Base-by-base conservation (phyloP, 2,888 invertebrate genomes). In the Microchrysa polita region DNA sequence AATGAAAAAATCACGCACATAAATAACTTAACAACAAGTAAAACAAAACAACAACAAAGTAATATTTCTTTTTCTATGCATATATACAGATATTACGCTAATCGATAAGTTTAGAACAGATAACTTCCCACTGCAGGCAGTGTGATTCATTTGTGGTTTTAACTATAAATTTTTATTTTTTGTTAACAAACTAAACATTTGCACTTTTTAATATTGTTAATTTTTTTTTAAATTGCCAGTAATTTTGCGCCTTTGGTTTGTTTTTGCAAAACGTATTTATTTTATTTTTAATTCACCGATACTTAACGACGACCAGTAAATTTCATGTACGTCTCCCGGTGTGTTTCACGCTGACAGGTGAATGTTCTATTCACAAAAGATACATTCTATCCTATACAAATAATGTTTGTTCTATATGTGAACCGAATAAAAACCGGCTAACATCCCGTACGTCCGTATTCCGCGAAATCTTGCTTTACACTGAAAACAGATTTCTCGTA, bases 391-490 rank as follows among this genome's bases (percentile, higher is more conserved):
- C 69, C 7, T 69, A 34, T 40, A 27, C 55, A 57, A 57, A 57
- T 5, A 34, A 55, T 16, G 18, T 52, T 16, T 52, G 52, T 52
- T 55, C 55, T 55, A 20, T 55, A 55, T 34, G 27, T 34, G 27
- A 34, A 34, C 27, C 27, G 27, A 34, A 67, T 10, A 44, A 72
- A 75, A 74, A 77, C 75, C 76, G 76, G 75, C 76, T 77, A 79
- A 42, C 72, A 55, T 71, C 67, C 34, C 63, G 78, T 78, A 79
- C 81, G 77, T 83, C 84, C 81, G 82, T 80, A 80, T 82, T 80
- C 81, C 82, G 82, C 83, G 83, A 82, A 82, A 82, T 80, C 82
- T 83, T 81, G 83, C 82, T 83, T 81, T 82, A 84, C 83, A 84
- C 84, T 84, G 83, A 83, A 82, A 82, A 81, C 79, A 79, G 77